Evolutionary conservation across 1,140 invertebrate genomes (phyloP).

Genomic region (Pogonus chalceus): DNA sequence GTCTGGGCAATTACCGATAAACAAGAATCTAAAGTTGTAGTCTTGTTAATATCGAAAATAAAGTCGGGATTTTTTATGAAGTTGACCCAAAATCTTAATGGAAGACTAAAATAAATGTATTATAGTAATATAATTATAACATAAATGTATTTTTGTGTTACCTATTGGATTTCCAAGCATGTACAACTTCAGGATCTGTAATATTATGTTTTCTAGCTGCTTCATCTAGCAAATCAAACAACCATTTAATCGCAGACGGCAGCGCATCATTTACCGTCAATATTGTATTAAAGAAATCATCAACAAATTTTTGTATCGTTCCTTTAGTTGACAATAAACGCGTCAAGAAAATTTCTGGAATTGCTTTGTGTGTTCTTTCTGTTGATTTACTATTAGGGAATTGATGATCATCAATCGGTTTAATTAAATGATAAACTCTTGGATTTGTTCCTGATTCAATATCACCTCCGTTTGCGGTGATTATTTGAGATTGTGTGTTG

Average conservation of each 20-base stretch:
- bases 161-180: constrained; percentile 92
- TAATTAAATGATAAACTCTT: constrained; percentile 73
- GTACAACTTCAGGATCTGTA: constrained; percentile 78
- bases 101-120: constrained; percentile 59
- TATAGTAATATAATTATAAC: neutral
- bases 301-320: constrained; percentile 92
- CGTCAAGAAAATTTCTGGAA: constrained; percentile 92
- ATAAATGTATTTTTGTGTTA: constrained; percentile 17
- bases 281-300: constrained; percentile 87
- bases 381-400: constrained; percentile 47
- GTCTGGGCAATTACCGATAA: constrained; percentile 92
- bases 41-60: constrained; percentile 93
- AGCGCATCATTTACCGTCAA: constrained; percentile 80
- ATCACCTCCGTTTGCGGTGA: constrained; percentile 63
- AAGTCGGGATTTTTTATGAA: constrained; percentile 96
- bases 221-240: constrained; percentile 90
- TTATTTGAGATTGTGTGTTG: constrained; percentile 65
- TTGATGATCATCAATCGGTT: constrained; percentile 67
- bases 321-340: constrained; percentile 87
- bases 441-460: constrained; percentile 59
- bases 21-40: constrained; percentile 81
- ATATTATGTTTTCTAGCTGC: constrained; percentile 77
- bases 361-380: constrained; percentile 80
- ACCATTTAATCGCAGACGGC: constrained; percentile 88
- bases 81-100: constrained; percentile 92